Evolutionary conservation across 1,140 invertebrate species (phyloP), one percentile per base, ranked within the genome.

Genomic region (Zaprionus tsacasi): DNA sequence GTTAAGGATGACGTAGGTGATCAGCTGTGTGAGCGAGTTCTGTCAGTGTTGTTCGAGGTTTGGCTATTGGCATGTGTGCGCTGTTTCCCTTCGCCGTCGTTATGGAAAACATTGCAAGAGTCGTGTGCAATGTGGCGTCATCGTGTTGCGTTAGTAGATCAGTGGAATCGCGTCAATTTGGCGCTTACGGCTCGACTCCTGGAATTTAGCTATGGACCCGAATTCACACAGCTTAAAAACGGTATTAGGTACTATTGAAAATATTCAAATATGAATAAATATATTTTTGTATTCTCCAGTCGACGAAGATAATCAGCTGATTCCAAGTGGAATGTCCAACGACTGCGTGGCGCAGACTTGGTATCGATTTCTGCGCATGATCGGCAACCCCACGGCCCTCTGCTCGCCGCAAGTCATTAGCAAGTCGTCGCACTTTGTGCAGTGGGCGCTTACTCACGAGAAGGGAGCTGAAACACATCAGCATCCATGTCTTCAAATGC

Each of bases 51-150:
- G 15, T 97, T 99, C 92, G 98, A 99, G 93, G 96, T 99, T 1
- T 99, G 98, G 98, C 93, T 99, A 25, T 93, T 98, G 21, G 97
- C 98, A 1, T 99, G 98, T 92, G 95, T 95, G 57, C 95, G 96
- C 61, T 98, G 96, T 92, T 95, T 94, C 93, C 98, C 98, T 12
- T 96, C 98, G 6, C 98, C 98, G 11, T 97, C 98, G 7, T 93
- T 99, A 76, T 99, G 98, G 98, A 98, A 98, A 93, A 99, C 98
- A 3, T 94, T 99, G 67, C 95, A 97, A 81, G 97, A 99, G 93
- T 96, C 98, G 78, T 98, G 98, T 92, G 94, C 96, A 75, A 96
- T 96, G 82, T 99, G 98, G 98, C 94, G 98, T 12, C 98, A 99
- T 93, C 95, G 98, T 70, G 94, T 97, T 54, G 97, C 97, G 48